A percentile compares a stretch with the other conserved stretches of the same genome.
phyloP scores from a whole-genome alignment of 1,140 invertebrate species.

The Macrostomum lignano region DNA sequence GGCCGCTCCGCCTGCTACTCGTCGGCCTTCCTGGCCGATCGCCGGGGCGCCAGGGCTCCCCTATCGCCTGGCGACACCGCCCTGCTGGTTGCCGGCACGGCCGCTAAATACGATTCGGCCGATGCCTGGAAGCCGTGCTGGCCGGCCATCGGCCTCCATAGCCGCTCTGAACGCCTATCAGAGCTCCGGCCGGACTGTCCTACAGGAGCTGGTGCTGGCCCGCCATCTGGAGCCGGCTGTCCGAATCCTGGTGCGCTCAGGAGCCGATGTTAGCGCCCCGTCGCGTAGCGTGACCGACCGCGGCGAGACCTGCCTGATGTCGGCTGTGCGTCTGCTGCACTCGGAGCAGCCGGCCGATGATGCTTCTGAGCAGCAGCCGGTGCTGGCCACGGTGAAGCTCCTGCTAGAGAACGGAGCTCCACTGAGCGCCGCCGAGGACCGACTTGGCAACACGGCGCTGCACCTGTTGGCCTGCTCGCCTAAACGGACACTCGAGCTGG shows the following conservation, averaged over 20 bases:
- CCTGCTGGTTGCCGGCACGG: too few relatives aligned
- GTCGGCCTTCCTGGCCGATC: too few relatives aligned
- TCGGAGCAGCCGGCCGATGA: slow-evolving; percentile 6
- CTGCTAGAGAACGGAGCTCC: slow-evolving; percentile 18
- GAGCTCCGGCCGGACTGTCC: too few relatives aligned
- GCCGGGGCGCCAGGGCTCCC: too few relatives aligned
- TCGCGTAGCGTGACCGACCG: neutral
- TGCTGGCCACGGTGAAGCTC: slow-evolving; percentile 18
- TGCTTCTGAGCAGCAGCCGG: slow-evolving; percentile 8
- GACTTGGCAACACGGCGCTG: slow-evolving; percentile 17
- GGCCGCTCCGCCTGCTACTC: too few relatives aligned
- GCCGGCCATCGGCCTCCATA: too few relatives aligned
- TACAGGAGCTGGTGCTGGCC: neutral
- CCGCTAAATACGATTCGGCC: too few relatives aligned
- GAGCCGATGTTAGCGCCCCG: neutral
- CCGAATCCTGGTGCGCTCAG: slow-evolving; percentile 1
- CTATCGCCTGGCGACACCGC: too few relatives aligned
- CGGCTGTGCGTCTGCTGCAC: neutral
- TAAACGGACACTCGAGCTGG: too few relatives aligned
- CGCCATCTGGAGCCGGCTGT: neutral
- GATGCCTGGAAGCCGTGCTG: too few relatives aligned
- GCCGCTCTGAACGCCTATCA: too few relatives aligned
- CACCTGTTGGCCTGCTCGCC: slow-evolving; percentile 24
- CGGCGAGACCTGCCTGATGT: too few relatives aligned
- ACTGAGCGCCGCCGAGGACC: slow-evolving; percentile 18